Percentiles rank a stretch among this genome's conserved stretches.
phyloP scores from a whole-genome alignment of 2,797 vertebrate genomes.

The Cossypha polioptera region DNA sequence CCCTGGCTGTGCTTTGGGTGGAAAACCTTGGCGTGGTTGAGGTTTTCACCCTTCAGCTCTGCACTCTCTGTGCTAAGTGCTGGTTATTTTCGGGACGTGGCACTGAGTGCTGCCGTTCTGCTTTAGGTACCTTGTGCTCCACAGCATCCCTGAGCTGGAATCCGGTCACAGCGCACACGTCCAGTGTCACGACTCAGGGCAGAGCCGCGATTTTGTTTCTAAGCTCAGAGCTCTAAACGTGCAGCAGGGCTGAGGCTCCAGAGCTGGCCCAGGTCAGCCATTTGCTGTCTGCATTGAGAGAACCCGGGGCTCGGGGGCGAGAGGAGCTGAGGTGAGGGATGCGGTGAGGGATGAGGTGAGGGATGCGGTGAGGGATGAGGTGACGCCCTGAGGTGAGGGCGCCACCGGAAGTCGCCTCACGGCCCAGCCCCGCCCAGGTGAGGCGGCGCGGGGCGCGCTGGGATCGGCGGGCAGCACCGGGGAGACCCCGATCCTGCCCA shows the following conservation, averaged over 20 bases:
- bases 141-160: not conserved
- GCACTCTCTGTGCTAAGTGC: not conserved
- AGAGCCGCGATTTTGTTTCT: not conserved
- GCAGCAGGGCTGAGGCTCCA: not conserved
- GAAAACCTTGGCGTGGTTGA: fast-evolving
- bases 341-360: too few species aligned
- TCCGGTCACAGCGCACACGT: fast-evolving
- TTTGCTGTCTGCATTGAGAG: not conserved
- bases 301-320: too few species aligned
- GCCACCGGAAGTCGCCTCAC: not conserved
- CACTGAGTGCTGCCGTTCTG: not conserved
- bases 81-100: not conserved
- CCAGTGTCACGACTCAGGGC: not conserved
- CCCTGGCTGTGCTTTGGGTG: not conserved
- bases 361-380: too few species aligned
- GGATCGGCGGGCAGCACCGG: not conserved
- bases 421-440: not conserved
- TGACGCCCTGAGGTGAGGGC: fast-evolving
- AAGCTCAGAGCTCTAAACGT: not conserved
- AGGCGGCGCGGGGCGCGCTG: not conserved
- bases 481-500: fast-evolving
- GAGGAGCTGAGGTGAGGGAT: too few species aligned
- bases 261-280: not conserved
- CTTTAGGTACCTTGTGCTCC: not conserved
- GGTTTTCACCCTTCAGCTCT: not conserved